phyloP scores from a whole-genome alignment of 2,888 invertebrate species.

The Helleia helle region DNA sequence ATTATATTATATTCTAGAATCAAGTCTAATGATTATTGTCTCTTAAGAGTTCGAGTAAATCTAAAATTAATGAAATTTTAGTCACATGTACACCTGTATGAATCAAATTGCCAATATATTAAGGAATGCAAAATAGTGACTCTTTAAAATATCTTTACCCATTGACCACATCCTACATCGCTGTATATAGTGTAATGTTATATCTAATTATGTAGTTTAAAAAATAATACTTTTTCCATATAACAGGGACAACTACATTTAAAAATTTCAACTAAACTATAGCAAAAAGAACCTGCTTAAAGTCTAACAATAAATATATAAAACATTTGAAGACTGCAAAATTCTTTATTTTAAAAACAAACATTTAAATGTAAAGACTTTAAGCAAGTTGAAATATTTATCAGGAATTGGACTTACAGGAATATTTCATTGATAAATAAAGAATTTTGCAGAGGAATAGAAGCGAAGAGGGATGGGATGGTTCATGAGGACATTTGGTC shows the following conservation, averaged over 20 bases:
- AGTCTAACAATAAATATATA: constrained; percentile 27
- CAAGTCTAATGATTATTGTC: no score
- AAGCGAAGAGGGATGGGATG: constrained; percentile 27
- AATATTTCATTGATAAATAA: constrained; percentile 43
- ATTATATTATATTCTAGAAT: no score
- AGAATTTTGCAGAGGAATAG: constrained; percentile 67
- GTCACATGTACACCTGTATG: no score
- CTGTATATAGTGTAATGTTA: no score
- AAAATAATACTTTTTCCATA: no score
- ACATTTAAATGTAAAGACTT: constrained; percentile 39
- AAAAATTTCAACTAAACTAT: no score
- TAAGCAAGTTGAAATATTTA: constrained; percentile 47
- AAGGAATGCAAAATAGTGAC: neutral
- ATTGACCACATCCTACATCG: no score
- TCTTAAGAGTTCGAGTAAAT: no score
- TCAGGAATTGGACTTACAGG: constrained; percentile 44
- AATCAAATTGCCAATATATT: neutral
- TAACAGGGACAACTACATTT: no score
- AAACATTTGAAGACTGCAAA: constrained; percentile 56
- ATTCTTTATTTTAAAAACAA: constrained; percentile 48
- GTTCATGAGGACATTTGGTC: constrained; percentile 40
- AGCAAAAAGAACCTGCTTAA: constrained; percentile 26
- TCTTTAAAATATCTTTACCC: no score
- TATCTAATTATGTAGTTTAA: no score
- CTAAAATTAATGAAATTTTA: no score